Percentiles rank a stretch among this genome's conserved stretches.
Conservation (phyloP, 2,888 invertebrate genomes). For the Chirona hameri region DNA sequence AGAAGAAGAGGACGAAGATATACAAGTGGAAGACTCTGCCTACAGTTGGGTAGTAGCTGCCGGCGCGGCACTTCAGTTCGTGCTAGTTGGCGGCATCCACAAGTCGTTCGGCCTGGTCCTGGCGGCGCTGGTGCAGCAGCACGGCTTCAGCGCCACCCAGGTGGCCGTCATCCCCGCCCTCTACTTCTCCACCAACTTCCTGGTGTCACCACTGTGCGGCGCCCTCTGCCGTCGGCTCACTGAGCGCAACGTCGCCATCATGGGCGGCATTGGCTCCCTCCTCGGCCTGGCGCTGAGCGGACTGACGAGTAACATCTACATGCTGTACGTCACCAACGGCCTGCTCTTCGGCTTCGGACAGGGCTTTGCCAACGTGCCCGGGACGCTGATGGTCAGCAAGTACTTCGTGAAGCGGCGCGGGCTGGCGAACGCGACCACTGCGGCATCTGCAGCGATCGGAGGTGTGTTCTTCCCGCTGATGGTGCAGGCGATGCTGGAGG, state of each 20-base stretch:
- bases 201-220: background rate
- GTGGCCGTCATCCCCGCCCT: background rate
- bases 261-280: background rate
- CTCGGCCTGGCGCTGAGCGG: background rate
- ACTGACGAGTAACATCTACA: background rate
- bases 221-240: background rate
- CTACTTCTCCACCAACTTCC: background rate
- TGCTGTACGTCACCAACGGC: conserved; percentile 8
- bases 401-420: background rate
- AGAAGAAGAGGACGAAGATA: background rate
- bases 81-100: background rate
- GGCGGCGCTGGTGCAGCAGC: background rate
- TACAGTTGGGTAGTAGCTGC: conserved; percentile 7
- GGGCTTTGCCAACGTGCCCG: background rate
- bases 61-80: background rate
- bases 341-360: background rate
- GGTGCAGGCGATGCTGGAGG: conserved; percentile 67
- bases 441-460: conserved; percentile 86
- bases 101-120: conserved; percentile 1
- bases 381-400: background rate
- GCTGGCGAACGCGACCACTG: conserved; percentile 28
- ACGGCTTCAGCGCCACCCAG: background rate
- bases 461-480: conserved; percentile 91
- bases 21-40: background rate
- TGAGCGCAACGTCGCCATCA: background rate